Percentiles rank a stretch among this genome's conserved stretches.
phyloP scores from a whole-genome alignment of 2,888 invertebrate genomes.

The Chrysotoxum bicinctum region DNA sequence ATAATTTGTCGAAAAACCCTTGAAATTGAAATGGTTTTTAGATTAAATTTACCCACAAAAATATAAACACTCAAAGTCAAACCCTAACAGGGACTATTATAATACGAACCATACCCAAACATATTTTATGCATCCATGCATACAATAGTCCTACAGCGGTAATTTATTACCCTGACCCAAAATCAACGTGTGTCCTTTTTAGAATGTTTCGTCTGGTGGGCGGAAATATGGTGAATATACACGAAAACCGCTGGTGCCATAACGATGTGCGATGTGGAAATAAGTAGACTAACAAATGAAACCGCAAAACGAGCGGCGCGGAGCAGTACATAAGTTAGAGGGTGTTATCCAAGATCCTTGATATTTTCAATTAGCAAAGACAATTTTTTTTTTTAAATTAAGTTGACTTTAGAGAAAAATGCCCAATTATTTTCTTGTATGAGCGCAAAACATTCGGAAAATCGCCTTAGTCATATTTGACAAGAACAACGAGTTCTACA shows the following conservation, averaged over 20 bases:
- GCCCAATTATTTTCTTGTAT: too few species aligned
- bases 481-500: too few species aligned
- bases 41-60: neutral
- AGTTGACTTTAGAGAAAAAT: too few species aligned
- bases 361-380: neutral
- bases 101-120: neutral
- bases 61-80: slow-evolving; percentile 16
- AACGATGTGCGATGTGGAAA: slow-evolving; percentile 40
- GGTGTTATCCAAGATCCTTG: neutral
- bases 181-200: slow-evolving; percentile 68
- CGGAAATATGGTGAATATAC: slow-evolving; percentile 23
- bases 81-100: slow-evolving; percentile 8
- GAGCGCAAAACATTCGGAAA: too few species aligned
- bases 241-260: slow-evolving; percentile 36
- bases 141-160: slow-evolving; percentile 9
- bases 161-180: slow-evolving; percentile 64
- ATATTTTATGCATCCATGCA: slow-evolving; percentile 45
- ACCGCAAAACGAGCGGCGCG: neutral
- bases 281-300: slow-evolving; percentile 30
- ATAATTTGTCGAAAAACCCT: slow-evolving; percentile 10
- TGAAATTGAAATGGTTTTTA: neutral
- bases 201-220: slow-evolving; percentile 26
- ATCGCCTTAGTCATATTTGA: too few species aligned
- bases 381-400: too few species aligned
- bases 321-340: neutral